phyloP scores from a whole-genome alignment of 2,797 vertebrate species.

The Gymnocypris eckloni region DNA sequence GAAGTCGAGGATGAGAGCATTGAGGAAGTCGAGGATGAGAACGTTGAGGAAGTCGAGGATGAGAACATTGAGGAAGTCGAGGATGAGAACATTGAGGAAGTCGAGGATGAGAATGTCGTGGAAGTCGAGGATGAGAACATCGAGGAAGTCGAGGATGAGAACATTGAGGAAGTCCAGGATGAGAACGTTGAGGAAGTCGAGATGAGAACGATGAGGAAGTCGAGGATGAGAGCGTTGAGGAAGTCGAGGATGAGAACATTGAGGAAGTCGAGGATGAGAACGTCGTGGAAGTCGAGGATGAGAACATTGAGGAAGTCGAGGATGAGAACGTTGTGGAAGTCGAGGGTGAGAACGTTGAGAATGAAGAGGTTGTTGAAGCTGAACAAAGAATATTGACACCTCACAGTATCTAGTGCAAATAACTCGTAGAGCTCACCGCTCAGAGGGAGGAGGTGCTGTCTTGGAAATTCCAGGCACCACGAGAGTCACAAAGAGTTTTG shows the following conservation, averaged over 20 bases:
- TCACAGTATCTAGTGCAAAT: conserved; percentile 55
- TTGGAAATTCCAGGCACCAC: conserved; percentile 23
- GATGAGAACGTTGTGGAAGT: not conserved
- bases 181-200: not conserved
- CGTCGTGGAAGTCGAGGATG: not conserved
- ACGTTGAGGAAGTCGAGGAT: not conserved
- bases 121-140: not conserved
- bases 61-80: not conserved
- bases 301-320: not conserved
- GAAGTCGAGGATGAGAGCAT: not conserved
- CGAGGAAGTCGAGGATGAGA: not conserved
- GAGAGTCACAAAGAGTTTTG: conserved; percentile 60
- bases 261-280: not conserved
- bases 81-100: no score
- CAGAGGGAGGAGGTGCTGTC: conserved; percentile 58
- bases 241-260: not conserved
- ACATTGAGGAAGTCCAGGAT: not conserved
- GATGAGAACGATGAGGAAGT: not conserved
- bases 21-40: not conserved
- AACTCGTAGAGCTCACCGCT: conserved; percentile 62
- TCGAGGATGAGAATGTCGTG: not conserved
- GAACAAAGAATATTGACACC: not conserved
- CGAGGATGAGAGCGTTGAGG: accelerated
- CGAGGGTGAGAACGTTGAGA: not conserved
- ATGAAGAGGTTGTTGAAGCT: not conserved